Evolutionary conservation across 2,113 vertebrate genomes (phyloP), one percentile per base, ranked within the genome.

Genomic region (Microcebus tavaratra): DNA sequence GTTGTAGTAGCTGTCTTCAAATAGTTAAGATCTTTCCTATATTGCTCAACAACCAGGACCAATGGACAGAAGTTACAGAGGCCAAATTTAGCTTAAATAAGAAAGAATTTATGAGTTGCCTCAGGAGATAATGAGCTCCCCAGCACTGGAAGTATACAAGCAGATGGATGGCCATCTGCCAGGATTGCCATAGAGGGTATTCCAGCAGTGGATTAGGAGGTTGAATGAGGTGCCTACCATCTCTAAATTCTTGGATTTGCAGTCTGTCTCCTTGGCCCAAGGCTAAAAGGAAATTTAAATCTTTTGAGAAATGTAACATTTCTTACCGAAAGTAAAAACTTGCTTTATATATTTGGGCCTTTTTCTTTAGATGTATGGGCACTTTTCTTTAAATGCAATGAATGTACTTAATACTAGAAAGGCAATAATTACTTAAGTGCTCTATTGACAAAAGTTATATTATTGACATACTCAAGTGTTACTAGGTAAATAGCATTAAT

Each of bases 381-480:
- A 34, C 61, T 88, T 88, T 83, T 90, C 50, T 61, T 68, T 90
- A 79, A 93, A 39, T 36, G 76, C 68, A 75, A 50, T 39, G 36
- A 76, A 90, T 59, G 81, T 31, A 82, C 50, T 94, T 82, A 88
- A 57, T 88, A 76, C 76, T 50, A 42, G 53, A 67, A 90, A 87
- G 27, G 39, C 39, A 42, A 21, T 93, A 92, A 90, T 94, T 70
- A 90, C 67, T 48, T 88, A 87, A 81, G 63, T 84, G 81, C 80
- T 90, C 61, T 81, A 90, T 87, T 95, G 80, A 96, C 68, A 89
- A 92, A 92, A 90, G 50, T 72, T 73, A 67, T 85, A 50, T 61
- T 91, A 97, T 45, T 81, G 91, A 97, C 82, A 88, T 36, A 81
- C 29, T 82, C 88, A 83, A 96, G 85, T 72, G 85, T 90, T 85